phyloP scores from a whole-genome alignment of 2,888 invertebrate species.

The Fragum sueziense region DNA sequence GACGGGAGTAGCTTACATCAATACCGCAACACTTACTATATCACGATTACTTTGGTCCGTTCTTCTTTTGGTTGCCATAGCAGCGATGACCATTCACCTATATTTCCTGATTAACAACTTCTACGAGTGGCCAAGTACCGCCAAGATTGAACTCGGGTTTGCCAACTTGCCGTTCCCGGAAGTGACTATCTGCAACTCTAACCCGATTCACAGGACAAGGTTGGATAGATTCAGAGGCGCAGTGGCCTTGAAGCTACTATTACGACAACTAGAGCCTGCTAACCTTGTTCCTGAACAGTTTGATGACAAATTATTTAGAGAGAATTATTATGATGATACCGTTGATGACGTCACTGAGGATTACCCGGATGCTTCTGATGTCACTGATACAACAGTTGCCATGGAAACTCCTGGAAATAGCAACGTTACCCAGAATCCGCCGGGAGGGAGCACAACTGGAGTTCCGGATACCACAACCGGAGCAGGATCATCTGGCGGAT shows the following conservation, averaged over 20 bases:
- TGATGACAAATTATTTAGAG: not conserved
- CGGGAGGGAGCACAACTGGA: not conserved
- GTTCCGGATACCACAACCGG: not conserved
- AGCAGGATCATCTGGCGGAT: not conserved
- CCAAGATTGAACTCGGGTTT: conserved; percentile 3
- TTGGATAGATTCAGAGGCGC: not conserved
- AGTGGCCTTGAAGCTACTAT: not conserved
- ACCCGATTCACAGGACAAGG: not conserved
- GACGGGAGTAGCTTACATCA: not conserved
- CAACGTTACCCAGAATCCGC: not conserved
- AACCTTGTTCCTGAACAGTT: conserved; percentile 3
- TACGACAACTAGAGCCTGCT: not conserved
- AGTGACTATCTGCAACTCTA: not conserved
- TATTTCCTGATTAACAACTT: not conserved
- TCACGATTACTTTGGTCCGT: not conserved
- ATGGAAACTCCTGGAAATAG: not conserved
- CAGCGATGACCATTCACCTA: not conserved
- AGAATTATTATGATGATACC: not conserved
- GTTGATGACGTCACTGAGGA: not conserved
- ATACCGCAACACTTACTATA: not conserved
- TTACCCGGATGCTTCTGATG: not conserved
- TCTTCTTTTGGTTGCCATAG: not conserved
- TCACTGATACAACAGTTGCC: not conserved
- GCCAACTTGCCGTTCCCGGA: conserved; percentile 3
- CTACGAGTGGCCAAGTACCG: not conserved